phyloP scores from a whole-genome alignment of 2,797 vertebrate genomes.

The Sebastes nivosus region DNA sequence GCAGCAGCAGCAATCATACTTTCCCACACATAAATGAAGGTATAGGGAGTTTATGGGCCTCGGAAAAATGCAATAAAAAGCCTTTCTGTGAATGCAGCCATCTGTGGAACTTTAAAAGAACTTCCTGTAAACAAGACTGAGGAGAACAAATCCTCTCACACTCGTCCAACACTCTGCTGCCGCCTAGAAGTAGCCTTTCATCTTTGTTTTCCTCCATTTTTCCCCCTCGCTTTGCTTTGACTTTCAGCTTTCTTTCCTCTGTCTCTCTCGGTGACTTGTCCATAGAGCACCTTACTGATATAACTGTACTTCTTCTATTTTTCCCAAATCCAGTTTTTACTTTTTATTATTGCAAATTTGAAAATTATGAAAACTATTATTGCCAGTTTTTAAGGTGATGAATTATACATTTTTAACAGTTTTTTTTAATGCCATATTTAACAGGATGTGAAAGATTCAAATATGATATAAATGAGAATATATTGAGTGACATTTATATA shows the following conservation, averaged over 20 bases:
- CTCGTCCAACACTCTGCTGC: constrained; percentile 55
- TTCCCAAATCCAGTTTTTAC: background rate
- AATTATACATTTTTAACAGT: background rate
- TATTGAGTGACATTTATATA: background rate
- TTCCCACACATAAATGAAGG: constrained; percentile 84
- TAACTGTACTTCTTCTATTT: background rate
- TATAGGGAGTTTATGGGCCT: constrained; percentile 78
- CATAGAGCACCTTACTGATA: constrained; percentile 18
- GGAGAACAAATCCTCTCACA: constrained; percentile 82
- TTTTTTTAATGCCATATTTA: background rate
- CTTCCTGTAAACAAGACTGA: constrained; percentile 85
- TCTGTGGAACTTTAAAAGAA: constrained; percentile 81
- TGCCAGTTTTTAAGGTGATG: background rate
- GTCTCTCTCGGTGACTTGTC: constrained; percentile 3
- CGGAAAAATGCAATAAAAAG: constrained; percentile 86
- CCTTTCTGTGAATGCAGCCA: constrained; percentile 82
- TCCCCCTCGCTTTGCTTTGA: background rate
- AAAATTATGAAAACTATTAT: background rate
- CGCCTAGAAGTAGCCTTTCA: constrained; percentile 69
- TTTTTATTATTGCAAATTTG: background rate
- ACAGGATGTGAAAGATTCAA: background rate
- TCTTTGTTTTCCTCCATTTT: constrained; percentile 63
- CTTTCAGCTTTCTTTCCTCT: constrained; percentile 14
- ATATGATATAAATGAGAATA: background rate
- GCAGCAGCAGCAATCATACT: constrained; percentile 55